Evolutionary conservation across 2,888 invertebrate species (phyloP).

Genomic region (Polymixis flavicincta): DNA sequence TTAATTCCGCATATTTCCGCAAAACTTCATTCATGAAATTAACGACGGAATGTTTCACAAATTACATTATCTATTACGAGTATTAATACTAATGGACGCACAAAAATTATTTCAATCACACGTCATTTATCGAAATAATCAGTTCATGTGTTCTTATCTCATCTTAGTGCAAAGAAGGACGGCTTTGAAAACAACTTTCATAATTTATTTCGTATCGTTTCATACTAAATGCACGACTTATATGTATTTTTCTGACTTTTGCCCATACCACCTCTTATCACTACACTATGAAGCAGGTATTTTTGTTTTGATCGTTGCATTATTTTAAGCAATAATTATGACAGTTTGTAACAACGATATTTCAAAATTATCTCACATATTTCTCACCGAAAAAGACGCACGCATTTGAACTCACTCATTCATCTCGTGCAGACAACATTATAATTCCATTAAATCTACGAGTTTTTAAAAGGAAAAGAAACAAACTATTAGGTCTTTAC

Average conservation of each 20-base stretch:
- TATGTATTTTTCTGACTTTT: background rate
- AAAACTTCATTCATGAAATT: slow-evolving; percentile 3
- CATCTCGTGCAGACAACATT: slow-evolving; percentile 35
- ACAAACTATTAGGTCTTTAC: too few species aligned
- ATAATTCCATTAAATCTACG: slow-evolving; percentile 27
- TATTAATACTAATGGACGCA: background rate
- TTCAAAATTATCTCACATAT: slow-evolving; percentile 42
- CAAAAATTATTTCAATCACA: slow-evolving; percentile 25
- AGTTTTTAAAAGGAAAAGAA: background rate
- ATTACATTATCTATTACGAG: slow-evolving; percentile 21
- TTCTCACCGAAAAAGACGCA: slow-evolving; percentile 36
- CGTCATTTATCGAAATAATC: slow-evolving; percentile 24
- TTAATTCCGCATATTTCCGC: background rate
- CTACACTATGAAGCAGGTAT: too few species aligned
- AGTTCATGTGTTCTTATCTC: slow-evolving; percentile 42
- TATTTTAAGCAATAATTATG: slow-evolving; percentile 5
- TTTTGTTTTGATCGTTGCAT: background rate
- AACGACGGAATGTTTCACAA: background rate
- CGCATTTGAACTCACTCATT: slow-evolving; percentile 43
- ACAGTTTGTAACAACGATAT: slow-evolving; percentile 22
- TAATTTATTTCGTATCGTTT: slow-evolving; percentile 30
- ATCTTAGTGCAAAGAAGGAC: slow-evolving; percentile 45
- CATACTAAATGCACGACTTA: slow-evolving; percentile 19
- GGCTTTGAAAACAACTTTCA: slow-evolving; percentile 30
- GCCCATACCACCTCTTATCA: background rate